Base-by-base conservation (phyloP, 2,888 invertebrate species). In the Exephanes ischioxanthus region DNA sequence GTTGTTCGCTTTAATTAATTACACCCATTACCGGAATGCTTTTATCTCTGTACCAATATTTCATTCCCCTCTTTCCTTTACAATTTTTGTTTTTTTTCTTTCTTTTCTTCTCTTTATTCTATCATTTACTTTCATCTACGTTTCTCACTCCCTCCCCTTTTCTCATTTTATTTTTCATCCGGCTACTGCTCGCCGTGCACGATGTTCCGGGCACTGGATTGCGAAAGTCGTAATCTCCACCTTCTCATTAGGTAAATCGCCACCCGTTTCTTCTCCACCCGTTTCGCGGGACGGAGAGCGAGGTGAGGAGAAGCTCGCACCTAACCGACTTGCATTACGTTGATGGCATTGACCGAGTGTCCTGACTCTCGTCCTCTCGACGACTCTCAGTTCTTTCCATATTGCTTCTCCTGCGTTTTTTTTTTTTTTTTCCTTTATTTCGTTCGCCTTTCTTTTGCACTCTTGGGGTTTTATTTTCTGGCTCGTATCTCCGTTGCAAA, bases 231-330 rank as follows among this genome's bases (percentile, higher is more conserved):
- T 84, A 87, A 87, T 87, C 86, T 84, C 82, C 82, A 81, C 80
- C 86, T 86, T 83, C 80, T 87, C 87, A 87, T 87, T 87, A 87
- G 79, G 86, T 81, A 84, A 81, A 87, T 86, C 86, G 84, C 78
- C 67, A 48, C 63, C 61, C 70, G 58, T 58, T 68, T 84, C 73
- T 83, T 83, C 80, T 63, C 67, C 77, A 63, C 58, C 58, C 66
- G 53, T 41, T 73, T 77, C 55, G 77, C 70, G 55, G 16, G 4
- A 55, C 16, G 80, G 72, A 48, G 53, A 11, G 55, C 72, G 53
- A n/a, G 51, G 66, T 22, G 68, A 45, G 33, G 30, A 71, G 48
- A 68, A 22, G 77, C 78, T 75, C 79, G 55, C 73, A 76, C 84
- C 6, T 79, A 79, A 85, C 71, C 80, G 63, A 81, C 78, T 68